phyloP scores from a whole-genome alignment of 2,113 vertebrate species.

The Coptodon rendalli region DNA sequence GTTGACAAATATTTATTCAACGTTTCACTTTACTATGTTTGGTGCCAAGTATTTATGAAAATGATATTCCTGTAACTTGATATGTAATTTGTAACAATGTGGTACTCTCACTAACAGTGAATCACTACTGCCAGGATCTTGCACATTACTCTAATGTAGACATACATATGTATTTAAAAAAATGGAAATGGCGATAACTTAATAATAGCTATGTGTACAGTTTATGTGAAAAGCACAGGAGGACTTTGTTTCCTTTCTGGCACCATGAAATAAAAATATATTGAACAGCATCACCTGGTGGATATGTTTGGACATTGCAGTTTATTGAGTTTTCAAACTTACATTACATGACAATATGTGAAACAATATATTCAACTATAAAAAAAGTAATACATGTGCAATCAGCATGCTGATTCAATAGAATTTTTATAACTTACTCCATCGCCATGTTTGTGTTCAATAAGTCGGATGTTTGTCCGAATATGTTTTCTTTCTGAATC shows the following conservation, averaged over 20 bases:
- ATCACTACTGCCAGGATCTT: conserved; percentile 15
- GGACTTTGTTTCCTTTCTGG: neutral
- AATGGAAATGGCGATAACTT: neutral
- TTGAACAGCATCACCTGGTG: neutral
- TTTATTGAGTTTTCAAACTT: conserved; percentile 43
- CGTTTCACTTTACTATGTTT: neutral
- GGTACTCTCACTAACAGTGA: neutral
- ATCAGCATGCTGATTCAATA: conserved; percentile 6
- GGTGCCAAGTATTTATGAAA: conserved; percentile 9
- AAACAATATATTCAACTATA: conserved; percentile 11
- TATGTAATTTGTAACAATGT: neutral
- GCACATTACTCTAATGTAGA: neutral
- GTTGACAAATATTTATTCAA: neutral
- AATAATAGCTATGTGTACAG: neutral
- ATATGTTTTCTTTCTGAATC: neutral
- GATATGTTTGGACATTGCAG: conserved; percentile 19
- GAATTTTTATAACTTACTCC: neutral
- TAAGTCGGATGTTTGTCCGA: neutral
- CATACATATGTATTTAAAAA: neutral
- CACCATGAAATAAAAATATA: neutral
- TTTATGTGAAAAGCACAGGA: neutral
- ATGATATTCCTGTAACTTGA: neutral
- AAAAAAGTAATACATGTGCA: neutral
- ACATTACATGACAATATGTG: conserved; percentile 15
- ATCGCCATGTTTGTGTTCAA: neutral